Percentiles rank a stretch among this genome's conserved stretches.
Evolutionary conservation across 1,140 invertebrate genomes (phyloP).

Genomic region (Ceratina japonica): DNA sequence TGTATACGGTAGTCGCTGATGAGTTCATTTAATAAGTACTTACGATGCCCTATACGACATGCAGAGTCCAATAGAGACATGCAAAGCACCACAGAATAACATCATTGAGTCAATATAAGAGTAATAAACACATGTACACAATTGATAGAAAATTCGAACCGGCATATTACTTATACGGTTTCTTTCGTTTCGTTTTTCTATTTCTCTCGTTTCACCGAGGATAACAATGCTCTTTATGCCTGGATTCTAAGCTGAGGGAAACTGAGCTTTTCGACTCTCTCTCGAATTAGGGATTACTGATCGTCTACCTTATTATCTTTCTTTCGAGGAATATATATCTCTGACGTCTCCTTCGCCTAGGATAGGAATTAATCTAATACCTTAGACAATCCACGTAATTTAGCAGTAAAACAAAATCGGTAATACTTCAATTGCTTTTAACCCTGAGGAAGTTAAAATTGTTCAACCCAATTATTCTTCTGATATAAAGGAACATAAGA

Average conservation of each 20-base stretch:
- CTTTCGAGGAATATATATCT: background rate
- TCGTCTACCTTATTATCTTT: conserved; percentile 10
- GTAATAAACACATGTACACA: conserved; percentile 71
- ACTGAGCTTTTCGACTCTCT: background rate
- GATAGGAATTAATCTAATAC: background rate
- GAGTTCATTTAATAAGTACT: conserved; percentile 73
- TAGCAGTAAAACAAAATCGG: too few relatives aligned
- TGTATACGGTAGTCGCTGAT: conserved; percentile 63
- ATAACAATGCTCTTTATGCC: too few relatives aligned
- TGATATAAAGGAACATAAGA: too few relatives aligned
- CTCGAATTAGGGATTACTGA: conserved; percentile 19
- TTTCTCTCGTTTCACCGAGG: background rate
- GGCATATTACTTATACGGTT: conserved; percentile 20
- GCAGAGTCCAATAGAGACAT: conserved; percentile 79
- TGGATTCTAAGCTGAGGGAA: too few relatives aligned
- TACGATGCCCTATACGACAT: conserved; percentile 78
- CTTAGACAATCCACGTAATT: too few relatives aligned
- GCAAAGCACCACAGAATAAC: conserved; percentile 78
- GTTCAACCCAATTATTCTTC: conserved; percentile 3
- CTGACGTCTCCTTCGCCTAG: background rate
- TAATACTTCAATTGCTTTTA: too few relatives aligned
- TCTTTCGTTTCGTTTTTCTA: background rate
- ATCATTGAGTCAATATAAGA: conserved; percentile 75
- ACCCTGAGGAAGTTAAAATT: background rate
- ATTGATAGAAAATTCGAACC: conserved; percentile 59